Evolutionary conservation across 1,140 invertebrate species (phyloP).

Genomic region (Cepaea nemoralis): DNA sequence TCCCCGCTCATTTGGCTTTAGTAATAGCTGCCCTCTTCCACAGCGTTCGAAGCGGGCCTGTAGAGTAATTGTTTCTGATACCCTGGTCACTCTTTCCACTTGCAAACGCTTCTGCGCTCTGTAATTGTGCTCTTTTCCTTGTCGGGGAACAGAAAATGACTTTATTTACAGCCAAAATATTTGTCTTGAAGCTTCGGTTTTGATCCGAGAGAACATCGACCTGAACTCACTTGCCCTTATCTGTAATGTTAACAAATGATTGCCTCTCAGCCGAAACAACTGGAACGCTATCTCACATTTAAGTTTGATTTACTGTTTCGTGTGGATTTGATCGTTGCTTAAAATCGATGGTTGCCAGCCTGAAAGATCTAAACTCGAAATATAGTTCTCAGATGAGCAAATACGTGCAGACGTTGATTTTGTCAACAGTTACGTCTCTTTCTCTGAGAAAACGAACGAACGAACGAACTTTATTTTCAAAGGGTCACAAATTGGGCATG

Average conservation of each 20-base stretch:
- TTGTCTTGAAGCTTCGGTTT: constrained; percentile 24
- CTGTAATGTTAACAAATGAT: background rate
- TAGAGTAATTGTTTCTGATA: constrained; percentile 38
- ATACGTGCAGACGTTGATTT: too few species aligned
- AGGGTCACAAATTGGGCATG: too few species aligned
- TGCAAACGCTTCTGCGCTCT: background rate
- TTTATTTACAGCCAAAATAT: constrained; percentile 41
- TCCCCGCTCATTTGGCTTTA: constrained; percentile 31
- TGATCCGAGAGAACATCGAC: background rate
- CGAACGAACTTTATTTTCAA: too few species aligned
- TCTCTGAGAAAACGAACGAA: too few species aligned
- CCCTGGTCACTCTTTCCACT: background rate
- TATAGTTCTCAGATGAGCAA: too few species aligned
- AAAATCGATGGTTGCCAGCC: too few species aligned
- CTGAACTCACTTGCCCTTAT: background rate
- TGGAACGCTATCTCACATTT: background rate
- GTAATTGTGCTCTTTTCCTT: constrained; percentile 27
- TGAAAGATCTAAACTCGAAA: too few species aligned
- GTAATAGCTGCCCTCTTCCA: constrained; percentile 36
- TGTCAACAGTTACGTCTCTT: too few species aligned
- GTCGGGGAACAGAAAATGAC: constrained; percentile 6
- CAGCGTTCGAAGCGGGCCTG: background rate
- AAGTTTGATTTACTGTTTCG: background rate
- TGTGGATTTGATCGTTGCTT: too few species aligned
- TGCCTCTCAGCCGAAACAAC: background rate